Base-by-base conservation (phyloP, 2,888 invertebrate genomes). In the Falcaria lacertinaria region DNA sequence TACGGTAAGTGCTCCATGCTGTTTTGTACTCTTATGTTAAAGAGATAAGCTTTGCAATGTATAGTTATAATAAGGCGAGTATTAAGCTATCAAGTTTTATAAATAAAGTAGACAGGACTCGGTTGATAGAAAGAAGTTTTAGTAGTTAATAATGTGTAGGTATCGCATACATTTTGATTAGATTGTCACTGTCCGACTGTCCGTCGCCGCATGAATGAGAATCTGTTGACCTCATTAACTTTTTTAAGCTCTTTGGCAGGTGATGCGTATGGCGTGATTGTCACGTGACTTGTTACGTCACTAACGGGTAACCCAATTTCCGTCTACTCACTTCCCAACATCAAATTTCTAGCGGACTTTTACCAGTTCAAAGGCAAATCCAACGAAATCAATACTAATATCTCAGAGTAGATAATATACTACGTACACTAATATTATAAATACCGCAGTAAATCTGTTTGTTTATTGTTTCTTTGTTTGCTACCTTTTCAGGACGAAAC, bases 281-380 rank as follows among this genome's bases (percentile, higher is more conserved):
- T 59, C 50, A 43, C 59, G 54, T 60, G 60, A 50, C 47, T 32
- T 39, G 48, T 15, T 19, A 22, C 34, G 40, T 43, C 37, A 37
- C 7, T 8, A 1, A 8, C n/a, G 22, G 37, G 37, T 37, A 37
- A 37, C 37, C 37, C 25, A 25, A 22, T 22, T 37, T 14, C 22
- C 17, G n/a, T 17, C n/a, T 4, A 19, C 13, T 13, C 1, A 11
- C 8, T 11, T 11, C 11, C n/a, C 7, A 6, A 1, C 6, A 22
- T 6, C 7, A 7, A 22, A 22, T 22, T n/a, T n/a, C n/a, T 5
- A 22, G 22, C 22, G 22, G 6, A 22, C 5, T 7, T 6, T 2
- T 7, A 22, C 7, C 1, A 1, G 7, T 22, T 22, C 7, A 6
- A 22, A 22, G 22, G 3, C 5, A 22, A 1, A 2, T 22, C 5